Base-by-base conservation (phyloP, 1,140 invertebrate species). In the Pseudomyrmex cubaensis region DNA sequence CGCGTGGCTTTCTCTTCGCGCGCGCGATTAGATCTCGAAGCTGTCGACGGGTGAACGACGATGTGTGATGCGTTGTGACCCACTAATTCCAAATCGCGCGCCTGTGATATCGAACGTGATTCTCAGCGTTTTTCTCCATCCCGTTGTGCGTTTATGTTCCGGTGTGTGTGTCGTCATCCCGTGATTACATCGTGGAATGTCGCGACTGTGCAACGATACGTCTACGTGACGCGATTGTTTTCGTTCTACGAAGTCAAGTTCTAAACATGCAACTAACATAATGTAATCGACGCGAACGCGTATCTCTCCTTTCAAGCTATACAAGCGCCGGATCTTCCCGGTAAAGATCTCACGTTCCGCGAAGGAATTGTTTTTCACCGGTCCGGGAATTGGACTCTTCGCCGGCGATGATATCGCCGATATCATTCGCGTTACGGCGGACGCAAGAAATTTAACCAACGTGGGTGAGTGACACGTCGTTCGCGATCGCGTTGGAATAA, bases 171-270 rank as follows among this genome's bases (percentile, higher is more conserved):
- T 44, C 35, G 7, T 78, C 54, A 57, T 70, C 54, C 13, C 52
- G 76, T 7, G 35, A 20, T 69, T 78, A 54, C 76, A 46, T 56
- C 76, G 12, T 44, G 54, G 66, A 25, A 48, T 69, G 35, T 67
- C 64, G 35, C 61, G 74, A 48, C 4, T 35, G 35, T 35, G 52
- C 62, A 35, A 70, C 35, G 76, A 78, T 57, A 57, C 35, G 20
- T 78, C 75, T 78, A 57, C 64, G 64, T 50, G 52, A 50, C 54
- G 20, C 44, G 76, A 78, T 78, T 78, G 76, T 78, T 70, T 77
- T 69, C 76, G 64, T 78, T 78, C 76, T 44, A 50, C 22, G 76
- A 78, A 78, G 57, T 35, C 35, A 35, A 35, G 35, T 35, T 35
- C 35, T 78, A 62, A 15, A 15, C 20, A 57, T 20, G 44, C 57